phyloP scores from a whole-genome alignment of 2,888 invertebrate genomes.

The Pemphredon lugubris region DNA sequence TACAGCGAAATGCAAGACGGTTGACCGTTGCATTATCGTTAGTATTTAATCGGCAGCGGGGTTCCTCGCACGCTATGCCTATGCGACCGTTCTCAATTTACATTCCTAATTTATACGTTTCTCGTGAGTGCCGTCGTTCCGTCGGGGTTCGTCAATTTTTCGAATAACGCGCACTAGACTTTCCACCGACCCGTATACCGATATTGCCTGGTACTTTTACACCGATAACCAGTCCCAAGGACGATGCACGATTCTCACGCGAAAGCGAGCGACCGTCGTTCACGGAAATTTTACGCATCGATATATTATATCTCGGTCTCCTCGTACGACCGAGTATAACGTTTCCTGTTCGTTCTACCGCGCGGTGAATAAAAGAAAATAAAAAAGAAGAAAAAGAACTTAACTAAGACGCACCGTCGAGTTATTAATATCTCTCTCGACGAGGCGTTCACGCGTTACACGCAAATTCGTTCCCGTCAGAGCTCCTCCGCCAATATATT shows the following conservation, averaged over 20 bases:
- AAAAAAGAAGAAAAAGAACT: too few relatives aligned
- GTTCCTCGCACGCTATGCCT: conserved; percentile 60
- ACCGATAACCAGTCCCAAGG: background rate
- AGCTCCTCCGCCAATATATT: conserved; percentile 34
- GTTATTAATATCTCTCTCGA: conserved; percentile 37
- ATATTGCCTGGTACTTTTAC: background rate
- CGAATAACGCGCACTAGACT: background rate
- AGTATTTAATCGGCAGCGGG: conserved; percentile 64
- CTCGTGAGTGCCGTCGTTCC: conserved; percentile 27
- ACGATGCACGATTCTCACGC: background rate
- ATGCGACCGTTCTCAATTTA: conserved; percentile 53
- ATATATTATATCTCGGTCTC: too few relatives aligned
- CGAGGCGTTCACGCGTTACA: conserved; percentile 22
- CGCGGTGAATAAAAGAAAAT: too few relatives aligned
- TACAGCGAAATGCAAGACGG: conserved; percentile 58
- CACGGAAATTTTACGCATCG: too few relatives aligned
- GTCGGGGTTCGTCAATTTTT: conserved; percentile 14
- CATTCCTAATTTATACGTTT: conserved; percentile 68
- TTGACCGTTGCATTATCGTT: conserved; percentile 66
- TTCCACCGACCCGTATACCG: background rate
- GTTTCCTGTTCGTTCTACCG: too few relatives aligned
- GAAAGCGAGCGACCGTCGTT: background rate
- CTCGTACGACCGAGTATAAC: too few relatives aligned
- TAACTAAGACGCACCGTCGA: conserved; percentile 31
- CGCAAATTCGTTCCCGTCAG: conserved; percentile 32